phyloP scores from a whole-genome alignment of 2,888 invertebrate species.

The Limnephilus rhombicus region DNA sequence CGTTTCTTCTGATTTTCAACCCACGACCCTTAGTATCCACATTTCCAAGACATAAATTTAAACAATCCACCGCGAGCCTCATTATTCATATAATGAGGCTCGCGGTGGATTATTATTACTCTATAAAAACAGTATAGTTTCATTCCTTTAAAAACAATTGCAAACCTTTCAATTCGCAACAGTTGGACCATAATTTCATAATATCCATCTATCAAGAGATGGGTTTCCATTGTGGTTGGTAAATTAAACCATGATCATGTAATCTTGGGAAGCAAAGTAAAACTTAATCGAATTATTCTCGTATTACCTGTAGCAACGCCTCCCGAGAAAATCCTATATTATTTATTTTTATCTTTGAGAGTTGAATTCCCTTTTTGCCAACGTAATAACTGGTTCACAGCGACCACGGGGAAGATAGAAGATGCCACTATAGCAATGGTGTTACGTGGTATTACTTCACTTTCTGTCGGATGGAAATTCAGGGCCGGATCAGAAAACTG shows the following conservation, averaged over 20 bases:
- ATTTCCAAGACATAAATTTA: background rate
- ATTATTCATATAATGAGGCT: background rate
- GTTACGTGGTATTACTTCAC: background rate
- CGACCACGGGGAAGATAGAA: background rate
- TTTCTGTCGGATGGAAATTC: background rate
- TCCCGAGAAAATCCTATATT: background rate
- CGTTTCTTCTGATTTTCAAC: background rate
- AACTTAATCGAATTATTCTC: background rate
- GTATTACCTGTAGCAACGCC: background rate
- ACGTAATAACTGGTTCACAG: constrained; percentile 1
- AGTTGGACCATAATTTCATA: background rate
- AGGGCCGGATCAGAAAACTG: background rate
- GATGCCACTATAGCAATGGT: background rate
- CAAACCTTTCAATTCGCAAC: background rate
- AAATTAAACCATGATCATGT: background rate
- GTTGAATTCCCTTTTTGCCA: background rate
- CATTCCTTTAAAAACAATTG: background rate
- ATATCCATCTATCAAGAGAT: background rate
- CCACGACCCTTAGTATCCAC: background rate
- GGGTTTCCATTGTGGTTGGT: background rate
- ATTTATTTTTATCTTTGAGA: background rate
- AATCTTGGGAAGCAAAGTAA: background rate
- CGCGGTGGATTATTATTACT: too few species aligned
- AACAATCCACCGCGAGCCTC: background rate
- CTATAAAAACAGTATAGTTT: background rate